phyloP scores from a whole-genome alignment of 2,797 vertebrate species.

The Pangasius djambal region DNA sequence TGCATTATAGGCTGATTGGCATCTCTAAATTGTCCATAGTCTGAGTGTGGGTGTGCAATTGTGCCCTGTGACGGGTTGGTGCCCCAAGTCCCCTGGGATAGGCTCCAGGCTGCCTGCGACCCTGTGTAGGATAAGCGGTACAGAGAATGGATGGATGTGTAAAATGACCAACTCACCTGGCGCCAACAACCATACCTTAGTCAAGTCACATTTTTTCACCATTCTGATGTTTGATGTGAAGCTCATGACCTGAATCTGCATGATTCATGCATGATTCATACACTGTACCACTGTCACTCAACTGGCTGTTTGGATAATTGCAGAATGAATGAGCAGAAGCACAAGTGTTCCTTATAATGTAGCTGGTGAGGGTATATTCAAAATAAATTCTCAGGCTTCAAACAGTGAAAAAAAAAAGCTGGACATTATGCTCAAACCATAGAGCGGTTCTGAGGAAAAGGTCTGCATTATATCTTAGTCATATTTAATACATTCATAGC shows the following conservation, averaged over 20 bases:
- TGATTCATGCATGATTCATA: background rate
- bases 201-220: too few species aligned
- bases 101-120: too few species aligned
- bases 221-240: background rate
- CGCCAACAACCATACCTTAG: too few species aligned
- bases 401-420: background rate
- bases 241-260: background rate
- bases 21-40: too few species aligned
- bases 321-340: background rate
- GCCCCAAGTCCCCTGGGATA: too few species aligned
- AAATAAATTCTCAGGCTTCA: background rate
- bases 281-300: background rate
- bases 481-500: constrained; percentile 8
- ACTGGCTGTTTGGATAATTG: background rate
- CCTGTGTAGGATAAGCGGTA: too few species aligned
- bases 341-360: background rate
- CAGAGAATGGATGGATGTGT: too few species aligned
- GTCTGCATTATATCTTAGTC: constrained; percentile 24
- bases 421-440: background rate
- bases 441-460: background rate
- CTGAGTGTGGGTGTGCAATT: too few species aligned
- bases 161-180: too few species aligned
- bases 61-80: too few species aligned
- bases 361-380: background rate
- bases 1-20: too few species aligned